A percentile compares a stretch with the other conserved stretches of the same genome.
Evolutionary conservation across 2,113 vertebrate genomes (phyloP).

Genomic region (Pituophis catenifer): DNA sequence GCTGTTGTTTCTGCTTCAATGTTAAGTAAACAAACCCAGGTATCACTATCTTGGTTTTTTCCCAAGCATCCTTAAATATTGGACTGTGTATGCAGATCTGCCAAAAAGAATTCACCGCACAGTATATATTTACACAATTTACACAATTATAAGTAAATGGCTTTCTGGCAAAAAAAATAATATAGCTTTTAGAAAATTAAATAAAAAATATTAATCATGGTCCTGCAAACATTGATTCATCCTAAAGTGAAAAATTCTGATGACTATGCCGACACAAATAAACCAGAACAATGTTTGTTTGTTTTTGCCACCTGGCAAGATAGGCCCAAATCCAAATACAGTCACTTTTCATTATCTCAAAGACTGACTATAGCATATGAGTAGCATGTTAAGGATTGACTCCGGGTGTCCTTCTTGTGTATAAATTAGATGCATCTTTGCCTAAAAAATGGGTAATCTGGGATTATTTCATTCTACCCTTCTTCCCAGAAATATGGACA

Average conservation of each 20-base stretch:
- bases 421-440: neutral
- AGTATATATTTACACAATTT: neutral
- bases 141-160: neutral
- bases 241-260: neutral
- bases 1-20: too few species aligned
- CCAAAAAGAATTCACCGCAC: neutral
- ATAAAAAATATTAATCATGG: neutral
- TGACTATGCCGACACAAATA: neutral
- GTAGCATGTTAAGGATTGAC: neutral
- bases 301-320: neutral
- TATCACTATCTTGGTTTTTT: neutral
- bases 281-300: neutral
- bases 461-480: neutral
- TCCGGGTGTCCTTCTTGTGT: neutral
- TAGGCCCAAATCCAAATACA: neutral
- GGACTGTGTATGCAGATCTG: neutral
- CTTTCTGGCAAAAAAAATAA: neutral
- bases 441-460: neutral
- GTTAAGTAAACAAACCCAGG: neutral
- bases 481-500: neutral
- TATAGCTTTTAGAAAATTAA: neutral
- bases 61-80: neutral
- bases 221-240: neutral
- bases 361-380: neutral
- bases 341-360: neutral